A percentile compares a stretch with the other conserved stretches of the same genome.
These are phyloP conservation scores for Eudemis profundana DNA, from an alignment of 2,888 invertebrate genomes.

Conservation along the genomic window DNA sequence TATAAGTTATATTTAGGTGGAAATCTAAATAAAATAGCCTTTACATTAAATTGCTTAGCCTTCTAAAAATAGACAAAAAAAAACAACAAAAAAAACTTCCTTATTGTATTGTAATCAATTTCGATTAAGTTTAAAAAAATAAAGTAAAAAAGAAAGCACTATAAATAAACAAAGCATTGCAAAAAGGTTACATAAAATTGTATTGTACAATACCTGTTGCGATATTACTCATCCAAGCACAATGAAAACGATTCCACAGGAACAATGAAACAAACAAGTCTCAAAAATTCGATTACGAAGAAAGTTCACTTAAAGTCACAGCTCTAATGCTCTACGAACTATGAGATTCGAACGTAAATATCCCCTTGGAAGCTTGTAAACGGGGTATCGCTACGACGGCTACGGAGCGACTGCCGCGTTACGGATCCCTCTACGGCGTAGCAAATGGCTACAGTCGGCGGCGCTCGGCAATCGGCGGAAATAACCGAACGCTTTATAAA, in stretches of 20 bases:
- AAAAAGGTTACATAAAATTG: neutral
- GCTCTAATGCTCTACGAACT: neutral
- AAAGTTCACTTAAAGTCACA: slow-evolving; percentile 23
- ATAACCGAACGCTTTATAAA: slow-evolving; percentile 63
- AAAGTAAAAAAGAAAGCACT: neutral
- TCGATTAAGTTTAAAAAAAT: no score
- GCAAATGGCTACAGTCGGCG: slow-evolving; percentile 65
- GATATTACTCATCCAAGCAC: slow-evolving; percentile 57
- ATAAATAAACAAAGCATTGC: neutral
- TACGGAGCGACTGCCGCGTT: slow-evolving; percentile 77
- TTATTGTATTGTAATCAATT: no score
- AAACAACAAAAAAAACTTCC: neutral
- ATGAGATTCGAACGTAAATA: slow-evolving; percentile 43
- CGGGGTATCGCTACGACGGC: slow-evolving; percentile 60
- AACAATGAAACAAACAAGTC: slow-evolving; percentile 26
- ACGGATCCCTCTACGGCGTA: slow-evolving; percentile 60
- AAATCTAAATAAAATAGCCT: no score
- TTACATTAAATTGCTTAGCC: no score
- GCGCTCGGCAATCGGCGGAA: slow-evolving; percentile 66
- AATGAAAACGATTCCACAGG: slow-evolving; percentile 42
- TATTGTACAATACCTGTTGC: slow-evolving; percentile 54
- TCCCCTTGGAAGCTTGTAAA: slow-evolving; percentile 49
- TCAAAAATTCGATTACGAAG: slow-evolving; percentile 9
- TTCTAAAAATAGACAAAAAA: neutral
- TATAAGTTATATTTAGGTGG: no score